Base-by-base conservation (phyloP, 2,888 invertebrate species). In the Hipparchia semele region DNA sequence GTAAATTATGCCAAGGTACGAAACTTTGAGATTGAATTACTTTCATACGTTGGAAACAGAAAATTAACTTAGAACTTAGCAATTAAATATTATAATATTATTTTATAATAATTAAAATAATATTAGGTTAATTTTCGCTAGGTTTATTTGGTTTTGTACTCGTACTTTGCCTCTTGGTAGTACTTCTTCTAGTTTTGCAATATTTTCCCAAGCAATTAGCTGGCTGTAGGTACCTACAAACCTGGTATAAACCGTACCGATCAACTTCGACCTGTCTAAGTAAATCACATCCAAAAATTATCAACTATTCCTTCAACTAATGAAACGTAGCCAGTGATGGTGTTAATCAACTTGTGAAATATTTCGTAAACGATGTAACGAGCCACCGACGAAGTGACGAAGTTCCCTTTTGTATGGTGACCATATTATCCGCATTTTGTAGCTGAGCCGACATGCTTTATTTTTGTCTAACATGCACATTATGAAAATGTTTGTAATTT, bases 321-420 rank as follows among this genome's bases (percentile, higher is more conserved):
- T 68, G 66, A 66, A 69, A 74, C 72, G 68, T 54, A 33, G 73
- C 54, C 72, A 73, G 72, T 75, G 70, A 75, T 75, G 77, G 82
- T 79, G 82, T 80, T 86, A 86, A 87, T 88, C 84, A 86, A 86
- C 80, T 82, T 80, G 83, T 84, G 84, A 80, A 84, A 87, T 85
- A 85, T 84, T 84, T 81, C 78, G 80, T 80, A 82, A 80, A 80
- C 82, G 79, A 82, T 85, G 82, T 83, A 79, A 84, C 79, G 79
- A 81, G 83, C 80, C 81, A 80, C 77, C 75, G 77, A 72, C 78
- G 76, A 77, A 76, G 73, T 75, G 77, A 77, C 77, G 69, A 76
- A 74, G 72, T 76, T 73, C 70, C 72, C 70, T 65, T 70, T 66
- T 12, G 65, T 60, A 62, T 49, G 71, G 73, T 71, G 75, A 72